phyloP scores from a whole-genome alignment of 2,113 vertebrate genomes.

The Micronisus gabar region DNA sequence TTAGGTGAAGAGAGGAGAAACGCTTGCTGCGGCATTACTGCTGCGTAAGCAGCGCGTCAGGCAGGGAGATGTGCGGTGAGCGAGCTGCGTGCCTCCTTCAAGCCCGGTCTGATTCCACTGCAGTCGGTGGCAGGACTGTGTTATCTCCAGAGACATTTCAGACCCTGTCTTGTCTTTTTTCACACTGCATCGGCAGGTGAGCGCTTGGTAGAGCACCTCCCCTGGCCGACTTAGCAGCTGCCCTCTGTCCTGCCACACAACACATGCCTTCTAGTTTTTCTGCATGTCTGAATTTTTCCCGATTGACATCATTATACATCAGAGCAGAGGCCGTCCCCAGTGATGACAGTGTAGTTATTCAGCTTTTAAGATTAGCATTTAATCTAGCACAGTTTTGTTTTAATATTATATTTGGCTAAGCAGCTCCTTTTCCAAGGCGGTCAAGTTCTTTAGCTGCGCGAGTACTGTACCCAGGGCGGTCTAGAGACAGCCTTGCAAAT shows the following conservation, averaged over 20 bases:
- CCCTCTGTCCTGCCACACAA: background rate
- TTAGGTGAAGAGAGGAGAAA: background rate
- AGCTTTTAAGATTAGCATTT: background rate
- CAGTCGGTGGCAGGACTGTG: background rate
- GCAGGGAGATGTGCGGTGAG: background rate
- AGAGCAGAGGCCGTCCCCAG: background rate
- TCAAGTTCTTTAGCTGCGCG: background rate
- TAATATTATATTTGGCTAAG: background rate
- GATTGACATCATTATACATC: background rate
- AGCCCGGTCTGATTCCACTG: background rate
- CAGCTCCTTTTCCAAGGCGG: background rate
- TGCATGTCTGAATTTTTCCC: background rate
- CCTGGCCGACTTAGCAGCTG: background rate
- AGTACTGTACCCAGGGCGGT: fast-evolving
- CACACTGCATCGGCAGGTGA: fast-evolving
- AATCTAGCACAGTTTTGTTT: background rate
- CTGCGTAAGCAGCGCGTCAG: background rate
- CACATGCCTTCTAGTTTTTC: background rate
- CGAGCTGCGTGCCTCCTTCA: fast-evolving
- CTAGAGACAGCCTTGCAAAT: too few species aligned
- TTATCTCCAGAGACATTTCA: background rate
- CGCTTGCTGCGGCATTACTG: background rate
- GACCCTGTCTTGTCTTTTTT: background rate
- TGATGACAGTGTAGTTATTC: background rate
- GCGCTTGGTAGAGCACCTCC: background rate